A percentile compares a stretch with the other conserved stretches of the same genome.
Evolutionary conservation across 2,113 vertebrate genomes (phyloP).

Genomic region (Salminus brasiliensis): DNA sequence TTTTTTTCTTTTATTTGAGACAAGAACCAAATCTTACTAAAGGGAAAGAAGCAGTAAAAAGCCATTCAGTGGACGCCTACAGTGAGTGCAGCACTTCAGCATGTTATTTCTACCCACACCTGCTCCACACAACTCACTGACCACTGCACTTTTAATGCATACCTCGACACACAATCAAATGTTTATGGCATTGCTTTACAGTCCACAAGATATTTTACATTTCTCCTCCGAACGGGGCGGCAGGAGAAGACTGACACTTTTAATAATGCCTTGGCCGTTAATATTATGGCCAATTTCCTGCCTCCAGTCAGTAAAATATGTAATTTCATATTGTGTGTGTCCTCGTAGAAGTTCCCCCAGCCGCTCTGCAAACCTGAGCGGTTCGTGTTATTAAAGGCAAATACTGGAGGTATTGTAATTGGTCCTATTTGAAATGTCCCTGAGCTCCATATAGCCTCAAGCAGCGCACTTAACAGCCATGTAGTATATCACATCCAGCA

Average conservation of each 20-base stretch:
- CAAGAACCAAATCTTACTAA: background rate
- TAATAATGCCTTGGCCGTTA: constrained; percentile 45
- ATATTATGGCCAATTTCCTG: constrained; percentile 59
- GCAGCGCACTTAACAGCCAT: constrained; percentile 46
- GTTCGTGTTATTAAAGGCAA: constrained; percentile 60
- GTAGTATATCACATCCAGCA: constrained; percentile 39
- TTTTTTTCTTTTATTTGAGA: background rate
- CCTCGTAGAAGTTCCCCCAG: constrained; percentile 58
- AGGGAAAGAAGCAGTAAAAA: background rate
- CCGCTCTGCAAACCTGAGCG: constrained; percentile 62
- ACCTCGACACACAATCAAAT: constrained; percentile 22
- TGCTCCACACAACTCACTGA: background rate
- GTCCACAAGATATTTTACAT: constrained; percentile 34
- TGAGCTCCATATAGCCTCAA: constrained; percentile 56
- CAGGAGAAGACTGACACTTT: constrained; percentile 46
- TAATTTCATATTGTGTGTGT: constrained; percentile 63
- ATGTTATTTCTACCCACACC: background rate
- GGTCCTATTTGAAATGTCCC: constrained; percentile 64
- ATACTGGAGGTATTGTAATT: constrained; percentile 63
- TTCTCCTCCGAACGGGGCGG: constrained; percentile 21
- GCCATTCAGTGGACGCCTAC: background rate
- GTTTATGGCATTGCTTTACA: constrained; percentile 45
- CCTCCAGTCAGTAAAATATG: constrained; percentile 58
- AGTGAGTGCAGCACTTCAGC: background rate
- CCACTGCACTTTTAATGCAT: constrained; percentile 21